Evolutionary conservation across 2,888 invertebrate species (phyloP).

Genomic region (Leucoptera coffeella): DNA sequence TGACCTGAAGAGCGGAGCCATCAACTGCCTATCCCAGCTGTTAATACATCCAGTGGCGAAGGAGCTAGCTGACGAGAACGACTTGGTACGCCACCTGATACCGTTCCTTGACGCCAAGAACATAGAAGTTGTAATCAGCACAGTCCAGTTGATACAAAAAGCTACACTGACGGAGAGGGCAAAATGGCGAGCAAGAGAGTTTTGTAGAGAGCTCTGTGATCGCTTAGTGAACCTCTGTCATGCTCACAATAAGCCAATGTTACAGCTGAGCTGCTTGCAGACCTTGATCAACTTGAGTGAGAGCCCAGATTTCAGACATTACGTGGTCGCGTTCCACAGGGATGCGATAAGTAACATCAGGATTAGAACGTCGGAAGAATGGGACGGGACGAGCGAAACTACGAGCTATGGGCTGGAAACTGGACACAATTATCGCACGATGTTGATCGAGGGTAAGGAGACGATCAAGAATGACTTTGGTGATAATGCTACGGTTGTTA

Average conservation of each 20-base stretch:
- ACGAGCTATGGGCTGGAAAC: constrained; percentile 19
- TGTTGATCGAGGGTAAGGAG: constrained; percentile 24
- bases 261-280: constrained; percentile 25
- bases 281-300: constrained; percentile 34
- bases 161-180: constrained; percentile 29
- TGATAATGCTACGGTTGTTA: constrained; percentile 17
- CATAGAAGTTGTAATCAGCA: constrained; percentile 19
- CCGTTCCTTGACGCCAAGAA: constrained; percentile 12
- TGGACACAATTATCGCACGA: constrained; percentile 29
- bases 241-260: constrained; percentile 16
- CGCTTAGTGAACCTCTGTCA: constrained; percentile 16
- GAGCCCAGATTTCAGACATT: constrained; percentile 25
- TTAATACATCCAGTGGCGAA: constrained; percentile 31
- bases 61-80: constrained; percentile 24
- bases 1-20: constrained; percentile 18
- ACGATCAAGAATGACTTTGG: constrained; percentile 27
- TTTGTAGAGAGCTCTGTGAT: constrained; percentile 15
- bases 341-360: constrained; percentile 12
- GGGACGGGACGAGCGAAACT: constrained; percentile 27
- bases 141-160: constrained; percentile 21
- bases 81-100: constrained; percentile 16
- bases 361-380: constrained; percentile 23
- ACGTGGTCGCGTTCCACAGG: constrained; percentile 20
- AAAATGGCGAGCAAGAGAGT: constrained; percentile 35
- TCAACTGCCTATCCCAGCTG: constrained; percentile 31